Evolutionary conservation across 2,888 invertebrate genomes (phyloP).

Genomic region (Eristalis tenax): DNA sequence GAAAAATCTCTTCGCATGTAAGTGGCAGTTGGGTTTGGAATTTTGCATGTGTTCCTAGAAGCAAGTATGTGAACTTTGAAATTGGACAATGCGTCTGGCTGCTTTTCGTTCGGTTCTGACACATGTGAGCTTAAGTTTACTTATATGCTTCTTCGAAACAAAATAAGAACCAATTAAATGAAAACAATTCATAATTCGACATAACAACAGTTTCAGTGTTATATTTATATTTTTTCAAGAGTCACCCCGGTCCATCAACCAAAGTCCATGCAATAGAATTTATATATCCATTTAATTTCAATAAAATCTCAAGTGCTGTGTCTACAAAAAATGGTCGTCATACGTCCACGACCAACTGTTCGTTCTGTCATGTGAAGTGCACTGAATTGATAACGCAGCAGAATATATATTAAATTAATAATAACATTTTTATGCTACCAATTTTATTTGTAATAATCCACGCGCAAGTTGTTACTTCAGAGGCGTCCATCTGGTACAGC

Average conservation of each 20-base stretch:
- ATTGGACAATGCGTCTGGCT: too few relatives aligned
- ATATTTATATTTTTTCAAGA: not conserved
- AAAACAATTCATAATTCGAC: too few relatives aligned
- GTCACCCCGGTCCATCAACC: not conserved
- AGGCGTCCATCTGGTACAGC: not conserved
- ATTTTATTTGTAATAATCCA: not conserved
- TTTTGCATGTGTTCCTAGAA: too few relatives aligned
- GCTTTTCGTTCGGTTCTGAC: too few relatives aligned
- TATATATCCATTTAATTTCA: not conserved
- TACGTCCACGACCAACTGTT: not conserved
- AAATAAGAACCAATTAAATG: too few relatives aligned
- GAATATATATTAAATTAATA: slow-evolving; percentile 1
- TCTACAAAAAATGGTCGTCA: not conserved
- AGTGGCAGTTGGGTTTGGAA: too few relatives aligned
- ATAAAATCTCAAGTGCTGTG: not conserved
- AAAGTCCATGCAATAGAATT: not conserved
- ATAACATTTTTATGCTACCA: not conserved
- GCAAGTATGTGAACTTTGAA: too few relatives aligned
- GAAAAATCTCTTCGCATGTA: too few relatives aligned
- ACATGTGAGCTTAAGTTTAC: too few relatives aligned
- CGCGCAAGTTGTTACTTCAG: not conserved
- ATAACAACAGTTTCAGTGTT: not conserved
- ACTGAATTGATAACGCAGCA: not conserved
- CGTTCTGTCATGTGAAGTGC: not conserved
- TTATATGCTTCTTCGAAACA: too few relatives aligned